A percentile compares a stretch with the other conserved stretches of the same genome.
phyloP scores from a whole-genome alignment of 2,797 vertebrate genomes.

The Streptopelia turtur region DNA sequence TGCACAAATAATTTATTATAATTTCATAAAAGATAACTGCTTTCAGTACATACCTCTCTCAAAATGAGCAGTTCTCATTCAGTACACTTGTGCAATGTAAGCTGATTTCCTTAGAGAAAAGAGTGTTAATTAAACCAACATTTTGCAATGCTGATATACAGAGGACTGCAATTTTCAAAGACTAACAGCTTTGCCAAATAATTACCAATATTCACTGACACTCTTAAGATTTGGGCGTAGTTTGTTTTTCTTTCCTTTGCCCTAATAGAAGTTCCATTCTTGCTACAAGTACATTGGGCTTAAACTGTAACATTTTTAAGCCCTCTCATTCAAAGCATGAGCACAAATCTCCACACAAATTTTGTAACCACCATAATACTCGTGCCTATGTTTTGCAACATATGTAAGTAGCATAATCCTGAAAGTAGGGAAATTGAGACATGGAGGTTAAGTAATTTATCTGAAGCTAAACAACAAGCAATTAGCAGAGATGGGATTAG shows the following conservation, averaged over 20 bases:
- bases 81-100: background rate
- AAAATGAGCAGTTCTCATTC: background rate
- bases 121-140: conserved; percentile 22
- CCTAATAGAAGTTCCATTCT: background rate
- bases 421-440: conserved; percentile 26
- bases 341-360: background rate
- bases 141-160: background rate
- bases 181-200: background rate
- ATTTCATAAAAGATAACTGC: background rate
- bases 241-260: background rate
- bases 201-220: background rate
- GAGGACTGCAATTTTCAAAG: conserved; percentile 3
- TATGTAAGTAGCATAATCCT: conserved; percentile 12
- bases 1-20: background rate
- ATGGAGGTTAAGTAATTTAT: conserved; percentile 32
- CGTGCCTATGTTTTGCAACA: background rate
- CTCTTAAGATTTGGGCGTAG: background rate
- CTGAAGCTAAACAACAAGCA: conserved; percentile 15
- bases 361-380: background rate
- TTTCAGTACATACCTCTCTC: background rate
- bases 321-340: background rate
- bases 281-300: background rate
- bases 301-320: background rate
- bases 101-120: conserved; percentile 33
- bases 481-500: conserved; percentile 37